These are phyloP conservation scores for Sparus aurata DNA, from an alignment of 2,797 vertebrate genomes.

Conservation along the genomic window DNA sequence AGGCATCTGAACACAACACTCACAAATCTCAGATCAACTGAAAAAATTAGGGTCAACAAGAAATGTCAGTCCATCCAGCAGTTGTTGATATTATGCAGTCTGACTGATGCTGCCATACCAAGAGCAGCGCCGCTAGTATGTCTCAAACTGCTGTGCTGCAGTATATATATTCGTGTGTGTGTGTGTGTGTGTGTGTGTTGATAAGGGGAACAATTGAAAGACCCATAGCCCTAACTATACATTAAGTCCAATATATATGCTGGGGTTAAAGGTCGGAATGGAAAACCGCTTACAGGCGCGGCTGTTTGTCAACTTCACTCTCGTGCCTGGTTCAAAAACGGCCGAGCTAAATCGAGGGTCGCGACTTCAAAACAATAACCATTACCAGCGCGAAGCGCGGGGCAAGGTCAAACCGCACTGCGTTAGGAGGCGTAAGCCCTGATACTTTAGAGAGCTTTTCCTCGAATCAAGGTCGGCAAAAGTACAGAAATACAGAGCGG, in stretches of 20 bases:
- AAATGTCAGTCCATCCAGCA: background rate
- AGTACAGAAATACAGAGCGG: slow-evolving; percentile 40
- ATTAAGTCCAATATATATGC: slow-evolving; percentile 31
- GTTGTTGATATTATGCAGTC: background rate
- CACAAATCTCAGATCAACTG: too few relatives aligned
- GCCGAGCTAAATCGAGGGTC: slow-evolving; percentile 54
- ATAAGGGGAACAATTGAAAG: background rate
- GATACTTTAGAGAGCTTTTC: slow-evolving; percentile 34
- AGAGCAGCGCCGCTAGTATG: background rate
- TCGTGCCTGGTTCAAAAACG: slow-evolving; percentile 29
- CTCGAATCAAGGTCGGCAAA: slow-evolving; percentile 55
- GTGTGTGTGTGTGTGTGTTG: background rate
- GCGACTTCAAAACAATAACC: slow-evolving; percentile 68
- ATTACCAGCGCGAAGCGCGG: slow-evolving; percentile 44
- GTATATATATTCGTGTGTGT: background rate
- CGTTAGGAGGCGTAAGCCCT: slow-evolving; percentile 42
- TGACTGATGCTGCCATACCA: background rate
- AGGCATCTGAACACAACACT: too few relatives aligned
- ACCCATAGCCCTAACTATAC: background rate
- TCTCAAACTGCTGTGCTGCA: background rate
- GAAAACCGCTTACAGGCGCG: slow-evolving; percentile 52
- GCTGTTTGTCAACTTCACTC: slow-evolving; percentile 64
- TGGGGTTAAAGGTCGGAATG: slow-evolving; percentile 53
- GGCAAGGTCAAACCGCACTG: slow-evolving; percentile 56
- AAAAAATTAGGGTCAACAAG: too few relatives aligned